Percentiles rank a stretch among this genome's conserved stretches.
These are phyloP conservation scores for Drosophila ohnishii DNA, from an alignment of 1,140 invertebrate species.

Conservation along the genomic window DNA sequence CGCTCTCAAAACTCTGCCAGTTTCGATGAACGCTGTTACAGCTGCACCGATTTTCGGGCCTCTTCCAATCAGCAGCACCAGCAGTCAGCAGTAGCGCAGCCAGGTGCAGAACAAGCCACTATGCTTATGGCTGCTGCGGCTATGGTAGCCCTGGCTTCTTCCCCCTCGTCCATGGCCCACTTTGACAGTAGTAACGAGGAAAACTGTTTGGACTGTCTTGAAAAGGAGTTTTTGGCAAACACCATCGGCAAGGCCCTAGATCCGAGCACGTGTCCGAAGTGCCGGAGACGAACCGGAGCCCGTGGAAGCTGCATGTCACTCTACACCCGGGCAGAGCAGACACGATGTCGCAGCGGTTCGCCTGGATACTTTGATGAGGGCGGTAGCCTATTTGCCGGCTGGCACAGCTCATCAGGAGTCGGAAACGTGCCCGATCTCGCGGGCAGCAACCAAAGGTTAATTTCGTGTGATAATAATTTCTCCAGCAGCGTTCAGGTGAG, in stretches of 20 bases:
- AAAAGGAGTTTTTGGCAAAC: slow-evolving; percentile 79
- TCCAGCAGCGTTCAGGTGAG: slow-evolving; percentile 57
- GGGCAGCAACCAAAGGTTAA: slow-evolving; percentile 66
- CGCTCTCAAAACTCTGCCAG: slow-evolving; percentile 60
- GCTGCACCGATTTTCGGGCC: slow-evolving; percentile 73
- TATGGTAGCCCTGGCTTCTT: slow-evolving; percentile 47
- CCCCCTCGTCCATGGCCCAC: slow-evolving; percentile 48
- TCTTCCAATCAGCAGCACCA: slow-evolving; percentile 15
- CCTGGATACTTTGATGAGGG: slow-evolving; percentile 57
- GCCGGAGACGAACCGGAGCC: slow-evolving; percentile 48
- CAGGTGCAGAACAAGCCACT: slow-evolving; percentile 30
- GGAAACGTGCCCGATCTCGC: slow-evolving; percentile 15
- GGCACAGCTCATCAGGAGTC: slow-evolving; percentile 31
- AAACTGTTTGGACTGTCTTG: slow-evolving; percentile 78
- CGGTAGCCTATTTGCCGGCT: slow-evolving; percentile 55
- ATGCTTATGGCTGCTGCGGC: slow-evolving; percentile 65
- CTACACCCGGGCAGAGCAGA: slow-evolving; percentile 55
- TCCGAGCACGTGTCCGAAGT: slow-evolving; percentile 63
- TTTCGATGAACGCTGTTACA: slow-evolving; percentile 77
- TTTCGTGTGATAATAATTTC: slow-evolving; percentile 76
- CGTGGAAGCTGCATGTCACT: slow-evolving; percentile 66
- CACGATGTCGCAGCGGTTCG: slow-evolving; percentile 71
- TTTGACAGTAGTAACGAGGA: slow-evolving; percentile 68
- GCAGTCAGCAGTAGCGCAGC: slow-evolving; percentile 7
- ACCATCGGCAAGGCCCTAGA: slow-evolving; percentile 77